Conservation (phyloP, 2,797 vertebrate species). For the Hoplostethus mediterraneus region DNA sequence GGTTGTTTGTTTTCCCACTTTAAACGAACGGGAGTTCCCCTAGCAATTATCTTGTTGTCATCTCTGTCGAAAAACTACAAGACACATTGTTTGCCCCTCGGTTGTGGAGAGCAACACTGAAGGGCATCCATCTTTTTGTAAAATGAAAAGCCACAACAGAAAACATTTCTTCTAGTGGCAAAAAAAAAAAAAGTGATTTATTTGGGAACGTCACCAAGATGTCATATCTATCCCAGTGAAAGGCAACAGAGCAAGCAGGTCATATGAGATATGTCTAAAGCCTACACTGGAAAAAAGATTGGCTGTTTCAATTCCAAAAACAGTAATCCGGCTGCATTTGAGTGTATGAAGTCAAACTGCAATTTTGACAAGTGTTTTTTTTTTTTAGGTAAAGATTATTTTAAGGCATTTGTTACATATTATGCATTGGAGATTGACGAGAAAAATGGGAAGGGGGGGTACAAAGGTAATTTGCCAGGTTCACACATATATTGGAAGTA, state of each 20-base stretch:
- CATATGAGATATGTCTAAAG: conserved; percentile 80
- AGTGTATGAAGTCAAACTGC: conserved; percentile 50
- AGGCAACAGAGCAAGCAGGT: conserved; percentile 79
- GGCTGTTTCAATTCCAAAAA: conserved; percentile 67
- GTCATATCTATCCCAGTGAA: conserved; percentile 79
- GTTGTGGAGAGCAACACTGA: conserved; percentile 69
- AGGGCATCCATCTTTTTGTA: conserved; percentile 79
- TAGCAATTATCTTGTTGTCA: conserved; percentile 80
- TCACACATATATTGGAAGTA: neutral
- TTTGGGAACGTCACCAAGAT: conserved; percentile 75
- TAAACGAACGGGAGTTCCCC: conserved; percentile 68
- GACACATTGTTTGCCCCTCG: conserved; percentile 73
- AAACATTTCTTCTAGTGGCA: conserved; percentile 74
- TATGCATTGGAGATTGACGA: neutral
- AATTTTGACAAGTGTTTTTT: conserved; percentile 34
- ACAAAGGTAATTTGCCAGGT: neutral
- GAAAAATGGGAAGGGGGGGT: neutral
- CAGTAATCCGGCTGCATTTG: conserved; percentile 57
- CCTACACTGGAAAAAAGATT: conserved; percentile 49
- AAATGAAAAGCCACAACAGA: conserved; percentile 76
- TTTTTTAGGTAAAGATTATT: conserved; percentile 45
- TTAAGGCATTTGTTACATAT: conserved; percentile 27
- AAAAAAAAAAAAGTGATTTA: conserved; percentile 80
- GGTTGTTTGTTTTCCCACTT: conserved; percentile 64
- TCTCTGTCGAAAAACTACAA: conserved; percentile 78